Percentiles rank a stretch among this genome's conserved stretches.
These are phyloP conservation scores for Onthophagus taurus DNA, from an alignment of 1,140 invertebrate genomes.

Conservation along the genomic window DNA sequence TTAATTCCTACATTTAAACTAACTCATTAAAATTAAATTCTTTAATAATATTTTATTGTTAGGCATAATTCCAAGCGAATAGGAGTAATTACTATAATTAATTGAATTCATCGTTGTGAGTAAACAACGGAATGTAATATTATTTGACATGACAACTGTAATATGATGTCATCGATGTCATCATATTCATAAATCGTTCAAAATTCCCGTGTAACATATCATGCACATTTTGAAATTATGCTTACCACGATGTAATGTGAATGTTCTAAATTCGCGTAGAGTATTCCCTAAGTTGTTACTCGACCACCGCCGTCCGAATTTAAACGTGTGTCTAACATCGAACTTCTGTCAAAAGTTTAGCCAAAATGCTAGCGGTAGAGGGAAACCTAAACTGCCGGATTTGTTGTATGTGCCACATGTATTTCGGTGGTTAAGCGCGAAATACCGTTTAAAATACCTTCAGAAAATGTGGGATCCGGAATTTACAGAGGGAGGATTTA, in stretches of 20 bases:
- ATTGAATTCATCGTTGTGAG: too few species aligned
- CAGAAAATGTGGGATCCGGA: constrained; percentile 33
- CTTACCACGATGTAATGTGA: constrained; percentile 1
- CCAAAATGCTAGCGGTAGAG: constrained; percentile 9
- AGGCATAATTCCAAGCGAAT: too few species aligned
- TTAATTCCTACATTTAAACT: too few species aligned
- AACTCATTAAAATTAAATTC: too few species aligned
- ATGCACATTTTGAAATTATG: constrained; percentile 11
- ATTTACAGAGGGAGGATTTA: constrained; percentile 35
- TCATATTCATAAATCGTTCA: too few species aligned
- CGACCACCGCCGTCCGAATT: not conserved
- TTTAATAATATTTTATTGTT: too few species aligned
- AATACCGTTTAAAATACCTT: constrained; percentile 32
- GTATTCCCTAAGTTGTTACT: not conserved
- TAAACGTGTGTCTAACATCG: not conserved
- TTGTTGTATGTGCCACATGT: constrained; percentile 33
- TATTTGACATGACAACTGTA: too few species aligned
- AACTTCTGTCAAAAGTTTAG: constrained; percentile 1
- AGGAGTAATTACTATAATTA: too few species aligned
- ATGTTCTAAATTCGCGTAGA: not conserved
- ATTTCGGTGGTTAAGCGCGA: constrained; percentile 32
- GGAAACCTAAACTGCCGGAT: constrained; percentile 30
- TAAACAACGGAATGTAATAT: too few species aligned
- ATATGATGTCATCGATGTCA: too few species aligned
- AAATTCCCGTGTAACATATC: constrained; percentile 7